Conservation (phyloP, 2,888 invertebrate species). For the Drosophila leonis region DNA sequence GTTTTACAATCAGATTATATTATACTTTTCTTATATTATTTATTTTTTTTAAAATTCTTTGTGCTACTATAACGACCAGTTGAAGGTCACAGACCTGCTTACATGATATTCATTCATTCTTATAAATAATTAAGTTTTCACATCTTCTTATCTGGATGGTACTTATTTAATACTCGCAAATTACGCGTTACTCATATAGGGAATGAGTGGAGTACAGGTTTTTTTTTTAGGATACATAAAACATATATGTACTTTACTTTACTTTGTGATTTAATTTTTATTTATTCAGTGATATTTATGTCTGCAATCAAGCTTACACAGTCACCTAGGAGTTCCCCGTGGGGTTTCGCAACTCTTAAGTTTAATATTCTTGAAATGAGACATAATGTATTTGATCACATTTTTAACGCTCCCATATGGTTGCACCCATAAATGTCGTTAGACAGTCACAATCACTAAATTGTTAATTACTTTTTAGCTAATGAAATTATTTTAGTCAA, state of each 20-base stretch:
- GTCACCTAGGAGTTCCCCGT: slow-evolving; percentile 26
- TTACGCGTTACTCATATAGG: background rate
- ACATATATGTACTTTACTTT: background rate
- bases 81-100: background rate
- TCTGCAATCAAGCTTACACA: slow-evolving; percentile 3
- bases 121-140: background rate
- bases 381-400: background rate
- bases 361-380: slow-evolving; percentile 26
- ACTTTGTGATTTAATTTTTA: slow-evolving; percentile 11
- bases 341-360: background rate
- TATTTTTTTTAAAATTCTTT: background rate
- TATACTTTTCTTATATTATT: background rate
- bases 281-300: slow-evolving; percentile 14
- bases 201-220: slow-evolving; percentile 16
- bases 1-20: background rate
- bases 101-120: background rate
- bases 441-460: slow-evolving; percentile 12
- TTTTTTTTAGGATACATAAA: slow-evolving; percentile 11
- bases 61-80: background rate
- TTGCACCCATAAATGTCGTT: slow-evolving; percentile 50
- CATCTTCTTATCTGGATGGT: background rate
- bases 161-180: slow-evolving; percentile 3
- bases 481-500: slow-evolving; percentile 10
- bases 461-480: slow-evolving; percentile 45
- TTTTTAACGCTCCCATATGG: background rate